A percentile compares a stretch with the other conserved stretches of the same genome.
Evolutionary conservation across 2,113 vertebrate species (phyloP).

Genomic region (Eclectus roratus): DNA sequence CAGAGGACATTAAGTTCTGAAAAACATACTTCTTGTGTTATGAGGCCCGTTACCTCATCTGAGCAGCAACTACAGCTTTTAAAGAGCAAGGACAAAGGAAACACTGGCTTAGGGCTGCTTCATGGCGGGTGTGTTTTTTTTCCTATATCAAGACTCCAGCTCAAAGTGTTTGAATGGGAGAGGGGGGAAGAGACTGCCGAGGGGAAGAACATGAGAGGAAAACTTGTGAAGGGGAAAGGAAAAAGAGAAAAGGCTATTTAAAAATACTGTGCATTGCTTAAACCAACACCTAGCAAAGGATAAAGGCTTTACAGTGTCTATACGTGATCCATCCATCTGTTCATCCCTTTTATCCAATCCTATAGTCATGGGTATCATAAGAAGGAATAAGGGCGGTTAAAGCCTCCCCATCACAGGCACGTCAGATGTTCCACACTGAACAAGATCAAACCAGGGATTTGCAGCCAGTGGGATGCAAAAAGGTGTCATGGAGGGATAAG

Average conservation of each 20-base stretch:
- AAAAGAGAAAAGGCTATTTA: conserved; percentile 50
- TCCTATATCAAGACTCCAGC: conserved; percentile 26
- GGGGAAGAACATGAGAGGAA: conserved; percentile 27
- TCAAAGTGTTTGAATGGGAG: conserved; percentile 38
- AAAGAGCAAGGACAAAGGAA: conserved; percentile 69
- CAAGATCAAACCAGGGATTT: conserved; percentile 58
- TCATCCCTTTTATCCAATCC: conserved; percentile 59
- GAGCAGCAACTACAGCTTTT: conserved; percentile 57
- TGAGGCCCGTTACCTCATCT: conserved; percentile 57
- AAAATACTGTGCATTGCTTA: conserved; percentile 42
- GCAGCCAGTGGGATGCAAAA: conserved; percentile 54
- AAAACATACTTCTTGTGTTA: conserved; percentile 64
- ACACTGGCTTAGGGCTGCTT: conserved; percentile 55
- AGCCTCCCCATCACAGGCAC: conserved; percentile 40
- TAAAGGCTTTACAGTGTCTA: conserved; percentile 37
- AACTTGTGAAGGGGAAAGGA: conserved; percentile 56
- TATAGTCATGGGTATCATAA: conserved; percentile 36
- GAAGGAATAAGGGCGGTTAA: conserved; percentile 29
- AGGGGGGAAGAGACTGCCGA: background rate
- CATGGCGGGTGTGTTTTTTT: background rate
- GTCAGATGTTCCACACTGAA: conserved; percentile 51
- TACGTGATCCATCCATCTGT: conserved; percentile 56
- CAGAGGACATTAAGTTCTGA: conserved; percentile 71
- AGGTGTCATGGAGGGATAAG: conserved; percentile 14
- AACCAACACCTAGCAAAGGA: conserved; percentile 46